Base-by-base conservation (phyloP, 2,888 invertebrate genomes). In the Parochlus steinenii region DNA sequence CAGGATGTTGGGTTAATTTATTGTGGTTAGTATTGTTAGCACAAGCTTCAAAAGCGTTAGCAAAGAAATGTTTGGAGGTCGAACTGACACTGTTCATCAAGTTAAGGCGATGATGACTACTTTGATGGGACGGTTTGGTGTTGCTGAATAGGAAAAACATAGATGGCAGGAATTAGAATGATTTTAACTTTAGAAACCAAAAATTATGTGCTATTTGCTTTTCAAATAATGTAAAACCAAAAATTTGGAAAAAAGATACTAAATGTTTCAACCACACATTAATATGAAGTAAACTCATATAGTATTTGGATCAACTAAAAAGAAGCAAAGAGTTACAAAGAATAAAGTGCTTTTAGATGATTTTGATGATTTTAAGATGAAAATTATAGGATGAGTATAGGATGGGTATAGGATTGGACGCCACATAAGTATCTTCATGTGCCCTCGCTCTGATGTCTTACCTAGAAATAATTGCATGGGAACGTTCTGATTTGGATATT, bases 1-100 rank as follows among this genome's bases (percentile, higher is more conserved):
- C 71, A 37, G 24, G 37, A 27, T 15, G 25, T 32, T 37, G 27
- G 11, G 30, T 18, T 11, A 17, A 17, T 14, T n/a, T n/a, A n/a
- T n/a, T n/a, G n/a, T n/a, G n/a, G n/a, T n/a, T n/a, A n/a, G n/a
- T n/a, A n/a, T n/a, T n/a, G n/a, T n/a, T n/a, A n/a, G n/a, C n/a
- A n/a, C n/a, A n/a, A n/a, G n/a, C n/a, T n/a, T n/a, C n/a, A n/a
- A 17, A 28, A 7, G 5, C 10, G 19, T 18, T 30, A 12, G 17
- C 33, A 12, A 20, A 26, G 11, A 15, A n/a, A 15, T 20, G 26
- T 25, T 34, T 34, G n/a, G 27, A 28, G n/a, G 28, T n/a, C 22
- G 34, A 28, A 14, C 28, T 34, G 26, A 19, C 7, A 23, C 22
- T 34, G 24, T 28, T 34, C 28, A 28, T 15, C 20, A 34, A 19